Conservation (phyloP, 2,888 invertebrate genomes). For the Malthinus flaveolus region DNA sequence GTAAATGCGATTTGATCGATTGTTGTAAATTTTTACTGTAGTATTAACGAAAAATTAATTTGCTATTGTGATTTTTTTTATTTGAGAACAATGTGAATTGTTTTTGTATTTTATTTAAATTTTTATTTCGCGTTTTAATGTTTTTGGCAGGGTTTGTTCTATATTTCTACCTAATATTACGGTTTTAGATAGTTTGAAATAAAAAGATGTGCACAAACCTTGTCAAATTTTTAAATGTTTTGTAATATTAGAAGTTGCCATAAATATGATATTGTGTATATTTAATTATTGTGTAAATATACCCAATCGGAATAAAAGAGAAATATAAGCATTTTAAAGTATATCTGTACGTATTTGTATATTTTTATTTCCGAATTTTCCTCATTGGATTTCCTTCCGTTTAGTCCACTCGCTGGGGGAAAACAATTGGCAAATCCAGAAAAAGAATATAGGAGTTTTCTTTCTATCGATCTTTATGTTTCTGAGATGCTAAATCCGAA, state of each 20-base stretch:
- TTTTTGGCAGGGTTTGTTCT: background rate
- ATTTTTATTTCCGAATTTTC: background rate
- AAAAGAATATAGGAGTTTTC: too few relatives aligned
- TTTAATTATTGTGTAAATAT: slow-evolving; percentile 36
- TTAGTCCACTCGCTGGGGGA: too few relatives aligned
- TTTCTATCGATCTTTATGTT: too few relatives aligned
- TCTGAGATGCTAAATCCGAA: too few relatives aligned
- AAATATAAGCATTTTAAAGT: slow-evolving; percentile 11
- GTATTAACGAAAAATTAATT: too few relatives aligned
- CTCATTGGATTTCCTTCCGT: too few relatives aligned
- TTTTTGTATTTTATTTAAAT: slow-evolving; percentile 2
- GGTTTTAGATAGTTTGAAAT: background rate
- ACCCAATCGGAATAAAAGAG: slow-evolving; percentile 25
- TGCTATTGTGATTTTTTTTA: slow-evolving; percentile 1
- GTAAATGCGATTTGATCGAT: background rate
- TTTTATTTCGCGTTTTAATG: slow-evolving; percentile 2
- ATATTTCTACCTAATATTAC: background rate
- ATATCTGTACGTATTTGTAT: background rate
- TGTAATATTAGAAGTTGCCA: slow-evolving; percentile 39
- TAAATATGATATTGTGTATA: slow-evolving; percentile 40
- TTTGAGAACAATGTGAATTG: background rate
- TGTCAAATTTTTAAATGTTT: slow-evolving; percentile 2
- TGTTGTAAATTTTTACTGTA: background rate
- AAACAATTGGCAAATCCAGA: too few relatives aligned
- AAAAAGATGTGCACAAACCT: background rate